Evolutionary conservation across 2,888 invertebrate genomes (phyloP), one percentile per base, ranked within the genome.

Genomic region (Mystacides longicornis): DNA sequence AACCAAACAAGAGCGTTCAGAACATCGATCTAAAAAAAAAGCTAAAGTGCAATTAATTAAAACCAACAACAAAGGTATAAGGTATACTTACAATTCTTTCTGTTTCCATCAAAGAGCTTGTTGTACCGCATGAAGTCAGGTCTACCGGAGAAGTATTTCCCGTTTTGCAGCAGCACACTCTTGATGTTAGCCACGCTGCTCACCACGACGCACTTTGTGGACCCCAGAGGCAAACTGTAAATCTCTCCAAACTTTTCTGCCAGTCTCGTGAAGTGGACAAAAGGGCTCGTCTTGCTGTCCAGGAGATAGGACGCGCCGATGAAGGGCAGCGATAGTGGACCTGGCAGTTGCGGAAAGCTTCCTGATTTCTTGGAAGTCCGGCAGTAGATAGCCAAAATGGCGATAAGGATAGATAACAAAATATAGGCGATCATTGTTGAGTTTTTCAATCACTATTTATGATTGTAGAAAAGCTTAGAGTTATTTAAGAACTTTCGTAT

Each of bases 121-220:
- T 90, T 86, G 68, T 89, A 92, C 18, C 93, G 75, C 62, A 85
- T 68, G 69, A 91, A 91, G 67, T 91, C 83, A 0, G 92, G 91
- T 9, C 93, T 77, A 11, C 90, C 89, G 1, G 89, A 89, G 69
- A 93, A 91, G 64, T 85, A 85, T 60, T 84, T 85, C 3, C 90
- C 90, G 65, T 87, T 89, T 58, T 85, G 82, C 66, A 89, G 87
- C 21, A 89, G 73, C 49, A 89, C 88, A 66, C 88, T 87, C 58
- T 83, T 79, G 61, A 89, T 86, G 27, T 85, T 70, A 16, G 81
- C 79, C 65, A 86, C 78, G 68, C 81, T 87, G 68, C 86, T 89
- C 42, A 89, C 87, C 21, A 89, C 83, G 19, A 89, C 72, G 68
- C 89, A 89, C 48, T 81, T 80, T 0, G 82, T 75, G 14, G 79